Base-by-base conservation (phyloP, 2,888 invertebrate species). In the Tromatobia lineatoria region DNA sequence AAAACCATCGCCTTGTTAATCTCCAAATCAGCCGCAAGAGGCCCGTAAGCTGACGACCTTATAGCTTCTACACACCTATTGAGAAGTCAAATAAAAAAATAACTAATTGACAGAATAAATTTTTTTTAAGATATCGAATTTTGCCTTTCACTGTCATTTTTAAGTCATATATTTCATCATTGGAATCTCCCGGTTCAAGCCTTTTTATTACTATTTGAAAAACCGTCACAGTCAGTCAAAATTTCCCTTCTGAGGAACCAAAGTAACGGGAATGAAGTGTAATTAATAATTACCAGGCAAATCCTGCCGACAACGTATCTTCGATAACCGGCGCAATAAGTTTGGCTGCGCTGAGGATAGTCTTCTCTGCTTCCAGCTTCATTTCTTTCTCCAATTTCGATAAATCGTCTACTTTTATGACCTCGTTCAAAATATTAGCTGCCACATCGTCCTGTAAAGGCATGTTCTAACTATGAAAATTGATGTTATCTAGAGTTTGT, bases 61-160 rank as follows among this genome's bases (percentile, higher is more conserved):
- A 99, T 97, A 25, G 97, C 96, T 89, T 99, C 98, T 74, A 99
- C 98, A 94, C 99, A 99, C 99, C 99, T 99, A 18, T 18, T 3
- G 2, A 38, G 66, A 57, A 25, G 20, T 50, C 29, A 45, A 57
- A 15, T 13, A 8, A 10, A 11, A 23, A 25, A 10, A 10, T 57
- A 10, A 57, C 4, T 57, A 25, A 25, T 8, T 23, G 3, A 4
- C 3, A 29, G 29, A 29, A 54, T 29, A 4, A 23, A n/a, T n/a
- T n/a, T n/a, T n/a, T n/a, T n/a, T n/a, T n/a, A n/a, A n/a, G n/a
- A n/a, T n/a, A n/a, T n/a, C n/a, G n/a, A n/a, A n/a, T n/a, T n/a
- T n/a, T n/a, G n/a, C n/a, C n/a, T n/a, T n/a, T n/a, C n/a, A n/a
- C n/a, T n/a, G n/a, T n/a, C n/a, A n/a, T n/a, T n/a, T n/a, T n/a